Evolutionary conservation across 37 sponge, comb jelly and placozoan species (phyloP), one percentile per base, ranked within the genome.

Genomic region (Ianthella basta): DNA sequence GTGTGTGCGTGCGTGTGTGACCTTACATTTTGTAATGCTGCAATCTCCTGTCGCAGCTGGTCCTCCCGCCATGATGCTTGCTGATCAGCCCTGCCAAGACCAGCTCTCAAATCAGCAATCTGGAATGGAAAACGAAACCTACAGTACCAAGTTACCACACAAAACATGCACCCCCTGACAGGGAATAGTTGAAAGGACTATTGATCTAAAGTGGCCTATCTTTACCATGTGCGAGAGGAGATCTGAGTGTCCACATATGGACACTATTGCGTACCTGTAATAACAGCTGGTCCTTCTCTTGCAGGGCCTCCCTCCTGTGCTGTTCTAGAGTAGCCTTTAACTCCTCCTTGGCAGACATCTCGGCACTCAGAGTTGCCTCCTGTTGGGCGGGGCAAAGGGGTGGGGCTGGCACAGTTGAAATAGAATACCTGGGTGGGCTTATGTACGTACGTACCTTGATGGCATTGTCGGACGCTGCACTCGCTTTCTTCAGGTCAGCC

Each of bases 41-140:
- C 35, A 6, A 95, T 67, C 82, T 97, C 96, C 53, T 95, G 94
- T 50, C 88, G 84, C 80, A 93, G 44, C 16, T 88, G 85, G 37
- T 97, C 96, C 73, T 97, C 98, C 61, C 86, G 80, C 93, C 98
- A 91, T 6, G 91, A 87, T 37, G 88, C 79, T 85, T 93, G 96
- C 63, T 97, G 95, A 75, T 97, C 98, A 41, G 84, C 27, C 24
- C 94, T 79, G 4, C 86, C 55, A 29, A 97, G 87, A 77, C 72
- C 84, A 61, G 87, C 84, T 18, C 87, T 86, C 61, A 95, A 82
- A 29, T 97, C 98, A 68, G 78, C 75, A 18, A 97, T 56, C 94
- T 97, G 86, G 0, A 65, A 19, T 5, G 29, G 38, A 4, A 55
- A 56, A 6, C 24, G 44, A 61, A 65, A 59, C 60, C 5, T n/a